Base-by-base conservation (phyloP, 2,888 invertebrate genomes). In the Cephus pulcher region DNA sequence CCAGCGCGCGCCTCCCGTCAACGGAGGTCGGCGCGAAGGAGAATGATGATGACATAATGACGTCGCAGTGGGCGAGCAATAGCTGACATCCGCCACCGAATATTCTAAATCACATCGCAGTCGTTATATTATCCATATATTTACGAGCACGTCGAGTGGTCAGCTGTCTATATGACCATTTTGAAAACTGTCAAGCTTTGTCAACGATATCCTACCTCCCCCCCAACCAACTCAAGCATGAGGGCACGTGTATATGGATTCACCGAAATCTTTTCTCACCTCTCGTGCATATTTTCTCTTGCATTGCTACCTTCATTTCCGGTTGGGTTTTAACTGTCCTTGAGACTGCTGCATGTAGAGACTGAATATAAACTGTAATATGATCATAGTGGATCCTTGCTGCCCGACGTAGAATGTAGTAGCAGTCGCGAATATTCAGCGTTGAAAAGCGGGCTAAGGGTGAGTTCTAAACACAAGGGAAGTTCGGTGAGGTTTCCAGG, bases 41-140 rank as follows among this genome's bases (percentile, higher is more conserved):
- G 91, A 91, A 90, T 91, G 89, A 91, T 91, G 91, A 91, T 90
- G 90, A 91, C 90, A 91, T 90, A 91, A 91, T 91, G 90, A 91
- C 90, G 86, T 90, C 90, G 89, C 90, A 88, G 91, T 91, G 91
- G 90, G 90, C 91, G 91, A 91, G 90, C 90, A 91, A 91, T 91
- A 90, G 89, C 90, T 90, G 90, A 91, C 91, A 90, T 90, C 90
- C 90, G 90, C 90, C 89, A 89, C 90, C 90, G 88, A 91, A 91
- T 90, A 91, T 91, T 90, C 91, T 90, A 90, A 90, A 90, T 90
- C 89, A 89, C 89, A 85, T 78, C 75, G 76, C 76, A 56, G 56
- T 56, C 56, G 56, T 56, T 56, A 56, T 56, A 56, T 56, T 56
- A 56, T 56, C 56, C 56, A 56, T 56, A 56, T 56, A 56, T 56